phyloP scores from a whole-genome alignment of 1,140 invertebrate species.

The Brachystomella parvula region DNA sequence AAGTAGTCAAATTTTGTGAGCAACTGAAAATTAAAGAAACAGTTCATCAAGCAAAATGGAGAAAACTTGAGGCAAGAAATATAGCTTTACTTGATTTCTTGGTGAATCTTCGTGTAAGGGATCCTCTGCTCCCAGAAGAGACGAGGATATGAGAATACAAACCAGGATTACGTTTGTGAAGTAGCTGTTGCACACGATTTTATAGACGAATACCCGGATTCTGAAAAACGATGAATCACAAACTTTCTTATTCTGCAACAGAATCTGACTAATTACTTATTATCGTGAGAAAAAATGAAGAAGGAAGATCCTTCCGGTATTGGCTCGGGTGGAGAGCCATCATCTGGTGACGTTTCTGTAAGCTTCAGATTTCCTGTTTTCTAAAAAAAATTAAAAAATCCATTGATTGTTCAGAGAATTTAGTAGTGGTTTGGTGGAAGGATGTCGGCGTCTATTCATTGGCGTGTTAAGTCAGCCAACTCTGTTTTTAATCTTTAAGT shows the following conservation, averaged over 20 bases:
- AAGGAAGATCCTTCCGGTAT: slow-evolving; percentile 4
- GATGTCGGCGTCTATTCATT: background rate
- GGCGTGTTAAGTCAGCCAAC: background rate
- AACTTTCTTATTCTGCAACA: slow-evolving; percentile 15
- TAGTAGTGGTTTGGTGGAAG: background rate
- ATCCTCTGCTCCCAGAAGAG: slow-evolving; percentile 58
- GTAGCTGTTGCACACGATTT: slow-evolving; percentile 47
- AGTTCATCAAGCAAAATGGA: background rate
- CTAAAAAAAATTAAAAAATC: background rate
- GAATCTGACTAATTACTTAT: slow-evolving; percentile 4
- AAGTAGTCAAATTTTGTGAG: slow-evolving; percentile 95
- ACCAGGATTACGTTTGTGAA: slow-evolving; percentile 56
- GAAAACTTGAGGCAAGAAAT: background rate
- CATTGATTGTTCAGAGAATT: background rate
- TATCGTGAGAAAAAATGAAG: background rate
- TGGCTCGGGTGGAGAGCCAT: background rate
- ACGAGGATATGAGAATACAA: slow-evolving; percentile 51
- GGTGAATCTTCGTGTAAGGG: slow-evolving; percentile 56
- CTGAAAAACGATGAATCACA: slow-evolving; percentile 28
- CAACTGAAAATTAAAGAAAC: slow-evolving; percentile 58
- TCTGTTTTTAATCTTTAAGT: background rate
- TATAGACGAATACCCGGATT: slow-evolving; percentile 44
- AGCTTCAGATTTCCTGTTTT: background rate
- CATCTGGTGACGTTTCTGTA: background rate
- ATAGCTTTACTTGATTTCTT: slow-evolving; percentile 54